These are phyloP conservation scores for Ariolimax columbianus DNA, from an alignment of 2,888 invertebrate genomes.

Conservation along the genomic window DNA sequence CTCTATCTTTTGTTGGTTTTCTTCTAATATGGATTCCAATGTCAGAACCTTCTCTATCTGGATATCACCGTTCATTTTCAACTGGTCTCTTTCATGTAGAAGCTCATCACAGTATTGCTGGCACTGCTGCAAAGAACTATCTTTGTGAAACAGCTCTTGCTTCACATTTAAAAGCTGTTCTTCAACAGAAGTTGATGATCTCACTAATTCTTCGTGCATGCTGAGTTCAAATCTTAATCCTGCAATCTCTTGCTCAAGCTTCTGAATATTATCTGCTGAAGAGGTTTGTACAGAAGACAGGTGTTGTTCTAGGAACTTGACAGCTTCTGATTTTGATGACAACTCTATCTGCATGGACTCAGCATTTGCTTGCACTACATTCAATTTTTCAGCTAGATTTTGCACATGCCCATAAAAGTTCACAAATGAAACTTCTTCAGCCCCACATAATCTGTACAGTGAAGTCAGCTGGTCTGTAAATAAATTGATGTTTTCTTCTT, in stretches of 20 bases:
- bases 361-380: not conserved
- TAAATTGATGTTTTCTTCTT: not conserved
- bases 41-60: not conserved
- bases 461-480: slow-evolving; percentile 20
- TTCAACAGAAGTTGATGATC: slow-evolving; percentile 2
- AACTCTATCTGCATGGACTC: slow-evolving; percentile 31
- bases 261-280: slow-evolving; percentile 19
- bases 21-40: slow-evolving; percentile 16
- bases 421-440: slow-evolving; percentile 12
- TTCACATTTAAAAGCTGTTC: slow-evolving; percentile 43
- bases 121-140: slow-evolving; percentile 15
- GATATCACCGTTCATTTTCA: slow-evolving; percentile 1
- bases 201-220: slow-evolving; percentile 23
- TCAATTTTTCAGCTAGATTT: not conserved
- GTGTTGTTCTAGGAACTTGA: slow-evolving; percentile 19
- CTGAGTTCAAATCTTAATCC: slow-evolving; percentile 18
- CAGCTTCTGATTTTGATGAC: slow-evolving; percentile 13
- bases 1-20: slow-evolving; percentile 26
- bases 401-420: slow-evolving; percentile 30
- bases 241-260: slow-evolving; percentile 31
- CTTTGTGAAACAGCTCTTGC: slow-evolving; percentile 40
- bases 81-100: slow-evolving; percentile 21
- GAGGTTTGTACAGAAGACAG: not conserved
- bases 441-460: not conserved
- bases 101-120: slow-evolving; percentile 5